phyloP scores from a whole-genome alignment of 2,797 vertebrate genomes.

The Apodemus agrarius region DNA sequence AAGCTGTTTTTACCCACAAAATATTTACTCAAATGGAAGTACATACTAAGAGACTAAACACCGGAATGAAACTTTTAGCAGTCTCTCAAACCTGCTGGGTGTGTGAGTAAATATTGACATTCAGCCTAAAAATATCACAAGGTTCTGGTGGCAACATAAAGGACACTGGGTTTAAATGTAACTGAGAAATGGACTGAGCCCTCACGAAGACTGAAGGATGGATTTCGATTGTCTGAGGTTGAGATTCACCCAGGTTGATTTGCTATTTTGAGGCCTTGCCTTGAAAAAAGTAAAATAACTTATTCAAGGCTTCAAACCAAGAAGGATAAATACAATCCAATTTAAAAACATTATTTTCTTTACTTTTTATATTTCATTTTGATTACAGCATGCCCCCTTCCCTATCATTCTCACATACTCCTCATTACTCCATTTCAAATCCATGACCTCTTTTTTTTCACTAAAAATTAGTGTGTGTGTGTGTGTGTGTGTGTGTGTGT shows the following conservation, averaged over 20 bases:
- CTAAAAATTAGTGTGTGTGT: background rate
- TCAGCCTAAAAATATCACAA: background rate
- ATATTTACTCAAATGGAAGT: constrained; percentile 6
- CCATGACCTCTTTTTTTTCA: background rate
- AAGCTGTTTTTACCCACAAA: constrained; percentile 17
- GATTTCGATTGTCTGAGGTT: background rate
- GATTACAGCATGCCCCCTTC: background rate
- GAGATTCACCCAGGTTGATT: background rate
- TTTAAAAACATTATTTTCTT: background rate
- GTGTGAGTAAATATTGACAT: constrained; percentile 27
- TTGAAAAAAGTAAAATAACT: constrained; percentile 53
- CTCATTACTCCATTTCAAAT: background rate
- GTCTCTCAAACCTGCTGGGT: constrained; percentile 39
- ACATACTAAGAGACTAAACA: constrained; percentile 43
- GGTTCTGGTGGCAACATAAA: constrained; percentile 6
- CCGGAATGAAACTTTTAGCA: constrained; percentile 36
- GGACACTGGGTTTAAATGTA: background rate
- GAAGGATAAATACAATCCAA: constrained; percentile 16
- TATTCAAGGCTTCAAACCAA: constrained; percentile 45
- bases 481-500: background rate
- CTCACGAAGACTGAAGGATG: constrained; percentile 21
- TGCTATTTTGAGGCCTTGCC: constrained; percentile 19
- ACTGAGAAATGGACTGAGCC: constrained; percentile 39
- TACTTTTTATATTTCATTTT: background rate
- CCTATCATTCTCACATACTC: background rate